Evolutionary conservation across 2,113 vertebrate genomes (phyloP).

Genomic region (Tupaia tana): DNA sequence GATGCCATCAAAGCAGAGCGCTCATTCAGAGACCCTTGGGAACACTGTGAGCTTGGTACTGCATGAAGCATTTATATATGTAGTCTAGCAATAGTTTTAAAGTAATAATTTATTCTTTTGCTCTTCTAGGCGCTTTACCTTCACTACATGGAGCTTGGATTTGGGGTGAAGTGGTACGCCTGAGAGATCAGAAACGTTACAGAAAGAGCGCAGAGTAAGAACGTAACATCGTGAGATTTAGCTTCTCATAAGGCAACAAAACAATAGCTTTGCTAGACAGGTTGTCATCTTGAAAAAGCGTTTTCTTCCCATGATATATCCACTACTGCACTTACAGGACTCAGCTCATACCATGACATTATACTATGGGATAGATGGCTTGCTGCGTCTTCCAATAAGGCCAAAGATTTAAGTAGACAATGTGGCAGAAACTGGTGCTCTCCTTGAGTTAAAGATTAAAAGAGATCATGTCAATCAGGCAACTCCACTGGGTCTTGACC

Average conservation of each 20-base stretch:
- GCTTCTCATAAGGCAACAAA: constrained; percentile 9
- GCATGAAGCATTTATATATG: not conserved
- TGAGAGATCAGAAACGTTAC: constrained; percentile 25
- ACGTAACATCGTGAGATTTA: constrained; percentile 22
- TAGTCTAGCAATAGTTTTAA: not conserved
- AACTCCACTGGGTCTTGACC: not conserved
- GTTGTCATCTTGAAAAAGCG: not conserved
- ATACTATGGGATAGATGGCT: not conserved
- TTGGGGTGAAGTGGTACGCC: not conserved
- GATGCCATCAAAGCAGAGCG: not conserved
- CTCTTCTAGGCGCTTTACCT: not conserved
- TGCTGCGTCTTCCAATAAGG: not conserved
- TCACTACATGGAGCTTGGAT: not conserved
- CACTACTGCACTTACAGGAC: not conserved
- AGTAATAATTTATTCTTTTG: constrained; percentile 40
- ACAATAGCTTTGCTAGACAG: not conserved
- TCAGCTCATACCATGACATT: not conserved
- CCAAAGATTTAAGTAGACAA: not conserved
- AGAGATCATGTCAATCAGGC: not conserved
- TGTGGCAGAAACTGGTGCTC: not conserved
- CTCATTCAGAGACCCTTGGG: not conserved
- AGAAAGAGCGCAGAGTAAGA: constrained; percentile 6
- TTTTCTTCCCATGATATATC: not conserved
- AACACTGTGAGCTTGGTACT: not conserved
- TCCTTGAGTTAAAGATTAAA: not conserved